Base-by-base conservation (phyloP, 2,888 invertebrate genomes). In the Diarsia dahlii region DNA sequence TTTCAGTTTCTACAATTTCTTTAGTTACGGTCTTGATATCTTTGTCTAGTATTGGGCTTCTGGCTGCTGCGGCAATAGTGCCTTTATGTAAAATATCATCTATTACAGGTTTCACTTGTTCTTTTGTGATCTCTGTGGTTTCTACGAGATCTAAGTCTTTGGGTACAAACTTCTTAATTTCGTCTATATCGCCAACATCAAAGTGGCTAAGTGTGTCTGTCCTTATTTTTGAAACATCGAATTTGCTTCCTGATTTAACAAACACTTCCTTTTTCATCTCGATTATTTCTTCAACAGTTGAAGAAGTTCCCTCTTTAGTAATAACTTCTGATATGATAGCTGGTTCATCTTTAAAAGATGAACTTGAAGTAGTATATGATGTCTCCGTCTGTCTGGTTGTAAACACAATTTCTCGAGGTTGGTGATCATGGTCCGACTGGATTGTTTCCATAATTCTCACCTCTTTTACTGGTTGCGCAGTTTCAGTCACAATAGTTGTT, bases 41-140 rank as follows among this genome's bases (percentile, higher is more conserved):
- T 89, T 96, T 96, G 39, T 96, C 96, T 68, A 89, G 68, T n/a
- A 92, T 75, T 18, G 96, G 95, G 83, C 94, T 96, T 86, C 91
- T 91, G 56, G 95, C 90, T 63, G 95, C 92, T 15, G 94, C 95
- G 52, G 92, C 95, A 72, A 94, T 93, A 9, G 93, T 93, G 13
- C 96, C 95, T 84, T 94, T 96, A 71, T 96, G 95, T 68, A 95
- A 87, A 81, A 96, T 95, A 56, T 96, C 96, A 77, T 96, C 96
- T 81, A 96, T 95, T 2, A 96, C 92, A 66, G 95, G 94, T 84
- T 95, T 94, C 0, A 96, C 93, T 87, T 95, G 93, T 84, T 96
- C 95, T 89, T 95, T 96, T 18, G 95, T 95, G 66, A 95, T 94
- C 88, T 95, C 94, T 28, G 93, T 81, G 50, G 89, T 81, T 88